These are phyloP conservation scores for Spea hammondii DNA, from an alignment of 2,797 vertebrate species.

Conservation along the genomic window DNA sequence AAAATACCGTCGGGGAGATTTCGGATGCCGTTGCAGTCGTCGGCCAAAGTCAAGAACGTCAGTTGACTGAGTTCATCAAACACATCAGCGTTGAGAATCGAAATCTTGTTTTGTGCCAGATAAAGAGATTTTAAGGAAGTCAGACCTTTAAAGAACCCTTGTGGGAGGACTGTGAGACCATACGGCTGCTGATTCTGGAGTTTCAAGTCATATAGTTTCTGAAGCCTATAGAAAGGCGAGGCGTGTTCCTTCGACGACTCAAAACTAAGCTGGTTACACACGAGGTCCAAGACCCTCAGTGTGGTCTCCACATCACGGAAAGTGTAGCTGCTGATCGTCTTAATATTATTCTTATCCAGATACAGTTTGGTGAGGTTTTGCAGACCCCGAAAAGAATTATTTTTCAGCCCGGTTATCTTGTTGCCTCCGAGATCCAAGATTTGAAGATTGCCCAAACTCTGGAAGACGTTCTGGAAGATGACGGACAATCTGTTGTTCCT, in stretches of 20 bases:
- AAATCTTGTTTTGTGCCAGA: constrained; percentile 73
- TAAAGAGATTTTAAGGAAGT: constrained; percentile 64
- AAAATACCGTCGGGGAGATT: constrained; percentile 75
- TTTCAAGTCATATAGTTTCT: constrained; percentile 70
- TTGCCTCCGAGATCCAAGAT: constrained; percentile 80
- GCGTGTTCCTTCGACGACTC: constrained; percentile 40
- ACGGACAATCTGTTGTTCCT: constrained; percentile 78
- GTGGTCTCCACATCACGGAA: constrained; percentile 65
- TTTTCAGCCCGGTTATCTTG: constrained; percentile 68
- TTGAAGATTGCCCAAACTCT: constrained; percentile 60
- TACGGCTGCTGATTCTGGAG: constrained; percentile 67
- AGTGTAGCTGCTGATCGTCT: constrained; percentile 57
- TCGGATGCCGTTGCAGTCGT: constrained; percentile 70
- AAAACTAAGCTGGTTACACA: constrained; percentile 66
- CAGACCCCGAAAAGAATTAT: constrained; percentile 69
- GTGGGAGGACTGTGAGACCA: constrained; percentile 68
- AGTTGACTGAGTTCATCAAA: constrained; percentile 77
- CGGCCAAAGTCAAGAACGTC: constrained; percentile 66
- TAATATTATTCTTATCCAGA: constrained; percentile 76
- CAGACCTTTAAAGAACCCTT: constrained; percentile 69
- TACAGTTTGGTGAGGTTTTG: constrained; percentile 70
- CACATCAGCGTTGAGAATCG: constrained; percentile 57
- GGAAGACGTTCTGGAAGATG: constrained; percentile 73
- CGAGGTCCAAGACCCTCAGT: constrained; percentile 71
- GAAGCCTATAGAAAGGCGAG: constrained; percentile 75